These are phyloP conservation scores for Lepidothrix coronata DNA, from an alignment of 2,113 vertebrate species.

Conservation along the genomic window DNA sequence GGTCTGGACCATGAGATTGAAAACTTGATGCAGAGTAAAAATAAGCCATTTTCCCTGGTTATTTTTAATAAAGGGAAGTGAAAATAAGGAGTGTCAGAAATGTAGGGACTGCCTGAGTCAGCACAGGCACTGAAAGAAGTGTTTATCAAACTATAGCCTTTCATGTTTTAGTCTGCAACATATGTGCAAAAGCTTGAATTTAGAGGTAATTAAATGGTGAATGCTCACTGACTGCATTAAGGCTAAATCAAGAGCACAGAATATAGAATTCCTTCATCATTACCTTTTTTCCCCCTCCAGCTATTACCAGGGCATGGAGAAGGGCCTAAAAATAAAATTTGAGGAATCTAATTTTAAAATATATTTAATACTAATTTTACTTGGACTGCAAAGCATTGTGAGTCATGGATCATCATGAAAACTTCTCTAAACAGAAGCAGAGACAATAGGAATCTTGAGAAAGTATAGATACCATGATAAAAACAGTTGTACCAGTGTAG, in stretches of 20 bases:
- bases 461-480: not conserved
- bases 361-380: not conserved
- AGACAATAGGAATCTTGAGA: not conserved
- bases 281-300: accelerated
- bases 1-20: not conserved
- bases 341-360: not conserved
- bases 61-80: not conserved
- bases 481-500: not conserved
- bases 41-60: not conserved
- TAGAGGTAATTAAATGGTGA: not conserved
- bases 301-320: not conserved
- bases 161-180: not conserved
- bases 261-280: not conserved
- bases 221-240: not conserved
- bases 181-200: not conserved
- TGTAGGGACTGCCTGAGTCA: not conserved
- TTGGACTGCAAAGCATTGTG: not conserved
- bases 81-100: not conserved
- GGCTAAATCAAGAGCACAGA: not conserved
- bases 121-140: not conserved
- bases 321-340: not conserved
- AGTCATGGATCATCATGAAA: not conserved
- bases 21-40: not conserved
- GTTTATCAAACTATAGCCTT: not conserved
- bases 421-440: not conserved